phyloP scores from a whole-genome alignment of 2,113 vertebrate genomes.

The Carlito syrichta region DNA sequence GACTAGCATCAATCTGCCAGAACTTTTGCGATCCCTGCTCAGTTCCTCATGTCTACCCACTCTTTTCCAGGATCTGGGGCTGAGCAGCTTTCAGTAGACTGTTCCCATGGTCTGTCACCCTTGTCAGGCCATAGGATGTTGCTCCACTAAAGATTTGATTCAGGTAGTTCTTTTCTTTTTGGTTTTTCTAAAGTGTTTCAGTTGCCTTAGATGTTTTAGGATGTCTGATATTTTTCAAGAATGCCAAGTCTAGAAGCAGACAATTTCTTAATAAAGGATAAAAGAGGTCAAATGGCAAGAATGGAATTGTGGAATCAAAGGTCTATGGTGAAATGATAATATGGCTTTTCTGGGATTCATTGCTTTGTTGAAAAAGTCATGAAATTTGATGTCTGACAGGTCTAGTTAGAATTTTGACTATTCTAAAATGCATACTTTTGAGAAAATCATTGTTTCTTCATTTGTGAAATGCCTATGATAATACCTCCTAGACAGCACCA shows the following conservation, averaged over 20 bases:
- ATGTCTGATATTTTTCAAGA: neutral
- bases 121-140: neutral
- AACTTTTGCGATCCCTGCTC: neutral
- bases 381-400: neutral
- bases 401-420: neutral
- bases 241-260: neutral
- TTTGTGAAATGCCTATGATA: neutral
- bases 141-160: neutral
- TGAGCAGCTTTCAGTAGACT: neutral
- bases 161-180: neutral
- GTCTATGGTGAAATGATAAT: neutral
- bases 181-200: neutral
- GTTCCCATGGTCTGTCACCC: neutral
- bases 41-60: neutral
- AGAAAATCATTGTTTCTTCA: neutral
- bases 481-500: neutral
- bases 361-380: neutral
- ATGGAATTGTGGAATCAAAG: neutral
- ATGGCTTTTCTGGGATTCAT: neutral
- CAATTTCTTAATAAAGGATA: neutral
- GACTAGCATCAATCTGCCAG: neutral
- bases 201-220: neutral
- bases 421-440: neutral
- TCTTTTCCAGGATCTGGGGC: neutral
- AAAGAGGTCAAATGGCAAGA: neutral